Evolutionary conservation across 2,113 vertebrate genomes (phyloP).

Genomic region (Odontophorus gujanensis): DNA sequence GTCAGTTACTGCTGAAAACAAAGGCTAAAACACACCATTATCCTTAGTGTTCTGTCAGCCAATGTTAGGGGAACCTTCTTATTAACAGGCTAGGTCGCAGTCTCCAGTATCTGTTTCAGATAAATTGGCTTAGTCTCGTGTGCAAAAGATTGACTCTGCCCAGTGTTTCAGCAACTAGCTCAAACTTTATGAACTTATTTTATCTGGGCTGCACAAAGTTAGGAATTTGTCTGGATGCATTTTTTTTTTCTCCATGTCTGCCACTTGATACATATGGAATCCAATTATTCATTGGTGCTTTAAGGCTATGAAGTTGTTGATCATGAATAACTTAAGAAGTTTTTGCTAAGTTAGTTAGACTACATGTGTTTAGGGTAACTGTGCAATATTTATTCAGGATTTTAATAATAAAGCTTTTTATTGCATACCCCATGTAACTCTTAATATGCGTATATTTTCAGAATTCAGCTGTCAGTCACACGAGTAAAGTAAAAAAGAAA

Average conservation of each 20-base stretch:
- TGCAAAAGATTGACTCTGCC: background rate
- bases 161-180: background rate
- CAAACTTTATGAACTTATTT: background rate
- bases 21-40: background rate
- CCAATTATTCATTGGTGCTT: background rate
- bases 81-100: background rate
- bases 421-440: background rate
- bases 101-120: background rate
- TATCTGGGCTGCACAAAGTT: background rate
- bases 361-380: background rate
- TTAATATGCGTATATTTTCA: slow-evolving; percentile 50
- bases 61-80: background rate
- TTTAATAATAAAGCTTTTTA: background rate
- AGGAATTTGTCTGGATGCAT: background rate
- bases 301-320: background rate
- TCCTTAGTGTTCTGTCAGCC: background rate
- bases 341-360: no score
- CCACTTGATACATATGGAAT: background rate
- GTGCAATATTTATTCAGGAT: background rate
- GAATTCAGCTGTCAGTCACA: slow-evolving; percentile 90
- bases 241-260: background rate
- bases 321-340: background rate
- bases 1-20: background rate
- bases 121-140: background rate
- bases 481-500: slow-evolving; percentile 76